Conservation (phyloP, 30 jellyfish, hydroid and myxozoan species). For the Mastigias papua region DNA sequence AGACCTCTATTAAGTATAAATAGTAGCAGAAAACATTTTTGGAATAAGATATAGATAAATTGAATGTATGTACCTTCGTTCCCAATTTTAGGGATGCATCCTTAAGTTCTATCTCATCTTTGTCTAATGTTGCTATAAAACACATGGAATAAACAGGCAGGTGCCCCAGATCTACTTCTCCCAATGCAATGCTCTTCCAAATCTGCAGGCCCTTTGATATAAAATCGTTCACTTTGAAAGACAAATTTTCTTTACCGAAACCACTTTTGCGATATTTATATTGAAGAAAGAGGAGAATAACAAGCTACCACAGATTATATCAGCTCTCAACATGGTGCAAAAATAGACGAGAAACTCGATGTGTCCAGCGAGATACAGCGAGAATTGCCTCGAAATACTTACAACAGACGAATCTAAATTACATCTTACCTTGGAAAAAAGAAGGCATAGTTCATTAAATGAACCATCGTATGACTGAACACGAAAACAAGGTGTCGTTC, state of each 20-base stretch:
- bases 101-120: slow-evolving; percentile 30
- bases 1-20: no score
- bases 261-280: no score
- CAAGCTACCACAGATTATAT: no score
- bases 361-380: not conserved
- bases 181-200: slow-evolving; percentile 53
- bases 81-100: not conserved
- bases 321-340: no score
- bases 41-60: no score
- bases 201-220: slow-evolving; percentile 52
- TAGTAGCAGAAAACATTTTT: no score
- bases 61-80: not conserved
- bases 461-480: slow-evolving; percentile 17
- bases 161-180: slow-evolving; percentile 58
- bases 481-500: not conserved
- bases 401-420: not conserved
- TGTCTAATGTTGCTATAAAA: slow-evolving; percentile 12
- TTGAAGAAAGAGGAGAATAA: no score
- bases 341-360: no score
- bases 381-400: not conserved
- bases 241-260: no score
- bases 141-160: slow-evolving; percentile 43
- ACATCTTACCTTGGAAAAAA: slow-evolving; percentile 22
- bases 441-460: slow-evolving; percentile 1
- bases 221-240: not conserved